phyloP scores from a whole-genome alignment of 2,113 vertebrate genomes.

The Labrus mixtus region DNA sequence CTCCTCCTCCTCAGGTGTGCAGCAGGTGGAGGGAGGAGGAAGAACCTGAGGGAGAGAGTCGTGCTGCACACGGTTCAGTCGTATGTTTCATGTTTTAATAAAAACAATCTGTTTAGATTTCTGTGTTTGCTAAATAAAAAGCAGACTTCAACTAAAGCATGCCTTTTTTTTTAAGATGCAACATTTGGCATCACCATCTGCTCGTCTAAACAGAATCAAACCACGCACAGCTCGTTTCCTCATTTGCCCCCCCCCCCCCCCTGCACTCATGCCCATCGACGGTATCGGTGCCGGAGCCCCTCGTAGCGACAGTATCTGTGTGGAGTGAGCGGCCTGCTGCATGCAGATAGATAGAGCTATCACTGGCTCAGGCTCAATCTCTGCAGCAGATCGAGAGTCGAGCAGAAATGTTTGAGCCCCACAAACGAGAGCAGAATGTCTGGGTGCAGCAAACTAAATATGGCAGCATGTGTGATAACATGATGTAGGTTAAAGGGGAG shows the following conservation, averaged over 20 bases:
- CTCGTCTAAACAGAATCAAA: slow-evolving; percentile 25
- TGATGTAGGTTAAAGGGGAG: no score
- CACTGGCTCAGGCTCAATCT: not conserved
- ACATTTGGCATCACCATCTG: slow-evolving; percentile 51
- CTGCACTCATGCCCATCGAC: slow-evolving; percentile 24
- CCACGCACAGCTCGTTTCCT: slow-evolving; percentile 25
- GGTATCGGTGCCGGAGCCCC: slow-evolving; percentile 14
- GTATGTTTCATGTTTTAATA: not conserved
- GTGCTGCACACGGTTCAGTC: not conserved
- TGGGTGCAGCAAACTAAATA: no score
- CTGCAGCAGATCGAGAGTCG: not conserved
- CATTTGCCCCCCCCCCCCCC: slow-evolving; percentile 4
- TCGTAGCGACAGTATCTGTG: slow-evolving; percentile 3
- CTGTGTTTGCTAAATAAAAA: not conserved
- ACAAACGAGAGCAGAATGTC: no score
- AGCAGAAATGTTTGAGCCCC: no score
- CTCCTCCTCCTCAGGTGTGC: no score
- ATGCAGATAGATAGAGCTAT: not conserved
- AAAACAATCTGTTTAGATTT: not conserved
- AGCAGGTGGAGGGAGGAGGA: no score
- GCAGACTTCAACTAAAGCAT: no score
- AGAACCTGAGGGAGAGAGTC: no score
- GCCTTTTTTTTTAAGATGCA: not conserved
- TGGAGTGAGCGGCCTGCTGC: slow-evolving; percentile 12
- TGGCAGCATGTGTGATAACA: no score